Base-by-base conservation (phyloP, 2,888 invertebrate species). In the Tupiocoris notatus region DNA sequence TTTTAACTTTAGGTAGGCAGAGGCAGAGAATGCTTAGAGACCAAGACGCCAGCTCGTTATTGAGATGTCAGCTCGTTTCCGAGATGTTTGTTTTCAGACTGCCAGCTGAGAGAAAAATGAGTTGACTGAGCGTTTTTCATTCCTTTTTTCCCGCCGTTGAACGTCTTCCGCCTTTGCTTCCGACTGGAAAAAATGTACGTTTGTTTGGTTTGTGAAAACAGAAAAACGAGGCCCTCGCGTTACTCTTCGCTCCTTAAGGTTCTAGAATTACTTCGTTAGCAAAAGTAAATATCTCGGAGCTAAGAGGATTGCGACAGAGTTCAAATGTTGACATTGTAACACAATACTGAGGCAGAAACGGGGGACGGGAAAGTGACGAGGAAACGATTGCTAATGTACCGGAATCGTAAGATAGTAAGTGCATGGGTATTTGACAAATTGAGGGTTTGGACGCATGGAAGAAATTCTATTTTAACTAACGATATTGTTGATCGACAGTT, bases 271-370 rank as follows among this genome's bases (percentile, higher is more conserved):
- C 73, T 73, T 39, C 62, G 62, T 73, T 62, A 61, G 73, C 21
- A 16, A 63, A 54, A 73, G 73, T 73, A 73, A 73, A 73, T 63
- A 73, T 73, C 39, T 39, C 73, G 62, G 73, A 39, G 63, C 73
- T 73, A 73, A 73, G 73, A 73, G 73, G 73, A 73, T 73, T 73
- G 73, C 62, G 73, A 62, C 73, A 73, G 39, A 39, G 73, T 62
- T 62, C 73, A 73, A 73, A 73, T 73, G 73, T 73, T 73, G 73
- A 73, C 73, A 62, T 63, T 73, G 73, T 62, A 73, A 73, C 62
- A 73, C 73, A 63, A 73, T 73, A 73, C 73, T 61, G 16, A 67
- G 23, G 56, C 21, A 12, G 57, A 67, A 20, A 57, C 20, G 21
- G 39, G 63, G 39, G 25, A 25, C 2, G 21, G 63, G 20, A 57